Evolutionary conservation across 2,888 invertebrate genomes (phyloP).

Genomic region (Rhorus exstirpatorius): DNA sequence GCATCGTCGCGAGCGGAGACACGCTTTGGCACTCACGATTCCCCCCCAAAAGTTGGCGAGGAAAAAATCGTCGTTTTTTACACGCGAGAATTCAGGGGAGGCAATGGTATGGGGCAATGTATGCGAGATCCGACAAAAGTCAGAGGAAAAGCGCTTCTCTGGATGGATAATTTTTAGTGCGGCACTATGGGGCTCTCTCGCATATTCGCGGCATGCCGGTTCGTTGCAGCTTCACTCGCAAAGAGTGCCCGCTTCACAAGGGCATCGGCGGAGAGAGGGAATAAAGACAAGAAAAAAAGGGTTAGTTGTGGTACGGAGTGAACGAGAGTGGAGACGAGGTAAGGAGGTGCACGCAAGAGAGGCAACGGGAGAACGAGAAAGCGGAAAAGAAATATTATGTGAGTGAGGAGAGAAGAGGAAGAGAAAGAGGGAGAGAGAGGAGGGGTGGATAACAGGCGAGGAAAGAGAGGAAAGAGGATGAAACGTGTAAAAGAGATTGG

Average conservation of each 20-base stretch:
- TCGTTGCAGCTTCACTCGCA: slow-evolving; percentile 33
- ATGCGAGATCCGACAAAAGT: slow-evolving; percentile 18
- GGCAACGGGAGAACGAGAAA: slow-evolving; percentile 43
- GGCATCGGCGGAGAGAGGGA: slow-evolving; percentile 32
- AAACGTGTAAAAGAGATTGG: slow-evolving; percentile 18
- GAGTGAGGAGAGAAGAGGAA: slow-evolving; percentile 43
- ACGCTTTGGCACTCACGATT: slow-evolving; percentile 72
- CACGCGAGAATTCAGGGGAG: slow-evolving; percentile 48
- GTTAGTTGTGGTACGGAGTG: slow-evolving; percentile 24
- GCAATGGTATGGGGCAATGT: slow-evolving; percentile 13
- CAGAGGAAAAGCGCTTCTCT: slow-evolving; percentile 62
- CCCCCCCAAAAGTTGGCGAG: slow-evolving; percentile 53
- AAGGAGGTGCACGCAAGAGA: slow-evolving; percentile 63
- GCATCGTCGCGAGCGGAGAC: slow-evolving; percentile 62
- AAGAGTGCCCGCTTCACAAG: slow-evolving; percentile 46
- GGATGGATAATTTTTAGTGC: slow-evolving; percentile 62
- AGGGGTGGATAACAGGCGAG: slow-evolving; percentile 5
- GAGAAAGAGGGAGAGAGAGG: slow-evolving; percentile 25
- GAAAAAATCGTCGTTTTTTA: slow-evolving; percentile 54
- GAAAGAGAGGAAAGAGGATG: slow-evolving; percentile 15
- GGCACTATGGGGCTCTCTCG: slow-evolving; percentile 32
- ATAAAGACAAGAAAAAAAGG: slow-evolving; percentile 33
- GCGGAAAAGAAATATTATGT: slow-evolving; percentile 47
- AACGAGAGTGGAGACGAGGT: slow-evolving; percentile 36
- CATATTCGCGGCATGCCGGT: slow-evolving; percentile 63